phyloP scores from a whole-genome alignment of 2,113 vertebrate genomes.

The Hyperopisus bebe region DNA sequence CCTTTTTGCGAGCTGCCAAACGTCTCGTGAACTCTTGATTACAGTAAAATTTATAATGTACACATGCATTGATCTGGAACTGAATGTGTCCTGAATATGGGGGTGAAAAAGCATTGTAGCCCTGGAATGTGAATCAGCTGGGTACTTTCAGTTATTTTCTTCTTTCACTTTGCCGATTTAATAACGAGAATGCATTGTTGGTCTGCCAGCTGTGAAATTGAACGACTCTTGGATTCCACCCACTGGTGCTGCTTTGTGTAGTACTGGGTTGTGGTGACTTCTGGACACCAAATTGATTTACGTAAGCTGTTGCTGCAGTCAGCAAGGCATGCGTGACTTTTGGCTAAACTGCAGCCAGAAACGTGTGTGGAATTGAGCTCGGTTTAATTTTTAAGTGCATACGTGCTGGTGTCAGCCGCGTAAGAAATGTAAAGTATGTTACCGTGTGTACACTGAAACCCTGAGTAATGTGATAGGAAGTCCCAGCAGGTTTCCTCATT shows the following conservation, averaged over 20 bases:
- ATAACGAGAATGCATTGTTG: not conserved
- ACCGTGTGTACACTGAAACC: not conserved
- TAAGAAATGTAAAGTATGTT: slow-evolving; percentile 27
- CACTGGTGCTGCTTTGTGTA: not conserved
- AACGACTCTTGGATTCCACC: not conserved
- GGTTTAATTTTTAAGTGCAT: not conserved
- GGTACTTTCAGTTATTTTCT: not conserved
- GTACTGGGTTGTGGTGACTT: not conserved
- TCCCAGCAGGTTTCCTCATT: not conserved
- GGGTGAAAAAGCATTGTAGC: not conserved
- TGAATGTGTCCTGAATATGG: not conserved
- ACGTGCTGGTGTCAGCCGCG: not conserved
- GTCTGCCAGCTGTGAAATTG: not conserved
- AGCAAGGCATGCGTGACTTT: not conserved
- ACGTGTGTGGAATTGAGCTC: not conserved
- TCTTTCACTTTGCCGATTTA: not conserved
- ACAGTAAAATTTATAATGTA: not conserved
- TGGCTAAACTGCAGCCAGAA: not conserved
- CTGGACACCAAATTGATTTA: not conserved
- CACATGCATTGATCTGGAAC: not conserved
- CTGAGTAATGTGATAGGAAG: not conserved
- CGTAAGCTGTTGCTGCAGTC: not conserved
- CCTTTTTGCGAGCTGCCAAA: not conserved
- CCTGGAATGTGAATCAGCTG: not conserved
- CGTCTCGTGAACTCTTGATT: not conserved